These are phyloP conservation scores for Epinotia bilunana DNA, from an alignment of 2,888 invertebrate species.

Conservation along the genomic window DNA sequence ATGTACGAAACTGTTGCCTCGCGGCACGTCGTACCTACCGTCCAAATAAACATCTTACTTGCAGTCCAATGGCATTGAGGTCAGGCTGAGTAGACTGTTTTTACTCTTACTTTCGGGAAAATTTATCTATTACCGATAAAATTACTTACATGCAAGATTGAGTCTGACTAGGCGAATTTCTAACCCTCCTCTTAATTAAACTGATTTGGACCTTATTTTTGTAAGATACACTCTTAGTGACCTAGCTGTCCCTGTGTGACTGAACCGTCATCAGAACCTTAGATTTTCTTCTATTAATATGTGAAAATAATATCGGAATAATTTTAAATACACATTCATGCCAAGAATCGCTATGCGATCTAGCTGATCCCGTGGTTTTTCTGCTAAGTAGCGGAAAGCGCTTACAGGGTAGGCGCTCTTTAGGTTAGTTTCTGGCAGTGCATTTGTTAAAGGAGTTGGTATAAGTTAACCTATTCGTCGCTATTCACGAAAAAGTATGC, in stretches of 20 bases:
- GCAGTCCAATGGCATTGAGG: neutral
- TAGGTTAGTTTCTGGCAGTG: too few species aligned
- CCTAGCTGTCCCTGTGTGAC: neutral
- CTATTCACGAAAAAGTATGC: too few species aligned
- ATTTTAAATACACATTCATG: too few species aligned
- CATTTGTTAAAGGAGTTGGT: too few species aligned
- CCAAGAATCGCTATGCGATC: too few species aligned
- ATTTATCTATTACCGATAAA: neutral
- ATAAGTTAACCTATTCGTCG: too few species aligned
- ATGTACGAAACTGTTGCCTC: neutral
- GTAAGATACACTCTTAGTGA: neutral
- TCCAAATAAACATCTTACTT: neutral
- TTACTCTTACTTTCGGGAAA: neutral
- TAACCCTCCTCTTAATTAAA: neutral
- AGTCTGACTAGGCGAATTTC: neutral
- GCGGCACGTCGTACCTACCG: neutral
- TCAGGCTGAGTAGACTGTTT: neutral
- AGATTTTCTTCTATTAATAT: neutral
- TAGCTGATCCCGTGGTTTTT: too few species aligned
- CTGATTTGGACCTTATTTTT: neutral
- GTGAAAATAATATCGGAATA: neutral
- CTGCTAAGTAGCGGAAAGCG: too few species aligned
- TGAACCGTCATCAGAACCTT: neutral
- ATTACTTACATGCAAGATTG: neutral
- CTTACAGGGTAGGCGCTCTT: too few species aligned